Evolutionary conservation across 2,797 vertebrate genomes (phyloP), one percentile per base, ranked within the genome.

Genomic region (Myripristis murdjan): DNA sequence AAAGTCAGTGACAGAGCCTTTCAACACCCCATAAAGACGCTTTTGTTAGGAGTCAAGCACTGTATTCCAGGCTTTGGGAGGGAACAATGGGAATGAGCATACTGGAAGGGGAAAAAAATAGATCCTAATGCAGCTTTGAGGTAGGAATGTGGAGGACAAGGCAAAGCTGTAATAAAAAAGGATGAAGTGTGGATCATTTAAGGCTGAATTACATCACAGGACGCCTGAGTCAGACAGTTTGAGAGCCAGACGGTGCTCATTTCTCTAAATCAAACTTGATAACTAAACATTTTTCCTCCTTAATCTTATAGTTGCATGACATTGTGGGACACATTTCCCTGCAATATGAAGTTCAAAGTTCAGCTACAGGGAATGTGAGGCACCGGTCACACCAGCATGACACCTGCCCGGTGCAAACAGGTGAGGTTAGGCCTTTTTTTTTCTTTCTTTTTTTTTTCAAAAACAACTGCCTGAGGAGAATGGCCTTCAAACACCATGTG

Each of bases 1-100:
- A 64, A 72, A 70, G 75, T 71, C 18, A 76, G 60, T 79, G 77
- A 90, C 82, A 84, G 73, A 41, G 41, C 23, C 62, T 83, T 85
- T 87, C 71, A 84, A 8, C 20, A 15, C 59, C 35, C 49, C 20
- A 80, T 81, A 68, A 90, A 81, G 70, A 58, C 48, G 64, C 76
- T 75, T 80, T 83, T 90, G 85, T 86, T 66, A 41, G 4, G 28
- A 62, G 60, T 77, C 16, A 61, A 71, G 77, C 68, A 69, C 55
- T 58, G 70, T 49, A 77, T 43, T 63, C 72, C 33, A 79, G 26
- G 62, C 39, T 52, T 18, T 43, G 62, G 72, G 53, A 51, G 62
- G 56, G 20, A 46, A 39, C 26, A 47, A 43, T 39, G 39, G 48
- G 56, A 73, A 43, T 11, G 2, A 20, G 6, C 0, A 18, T 6